A percentile compares a stretch with the other conserved stretches of the same genome.
phyloP scores from a whole-genome alignment of 2,888 invertebrate genomes.

The Protonemura montana region DNA sequence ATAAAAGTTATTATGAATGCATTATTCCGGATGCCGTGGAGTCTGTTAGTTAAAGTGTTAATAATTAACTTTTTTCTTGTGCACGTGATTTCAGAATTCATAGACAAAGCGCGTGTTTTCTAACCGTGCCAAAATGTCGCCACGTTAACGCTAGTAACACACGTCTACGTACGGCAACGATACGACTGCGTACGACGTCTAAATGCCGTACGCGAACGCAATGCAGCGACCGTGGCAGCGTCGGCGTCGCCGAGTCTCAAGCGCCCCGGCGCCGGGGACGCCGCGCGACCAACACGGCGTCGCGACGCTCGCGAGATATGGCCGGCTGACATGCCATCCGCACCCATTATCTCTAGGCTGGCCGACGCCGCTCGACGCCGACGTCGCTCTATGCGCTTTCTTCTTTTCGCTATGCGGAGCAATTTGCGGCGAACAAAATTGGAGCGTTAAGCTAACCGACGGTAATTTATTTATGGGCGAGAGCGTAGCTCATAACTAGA shows the following conservation, averaged over 20 bases:
- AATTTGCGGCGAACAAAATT: not conserved
- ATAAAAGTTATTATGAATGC: too few species aligned
- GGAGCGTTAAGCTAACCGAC: not conserved
- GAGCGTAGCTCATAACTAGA: not conserved
- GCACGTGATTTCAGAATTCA: not conserved
- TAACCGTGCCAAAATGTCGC: not conserved
- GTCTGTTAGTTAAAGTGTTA: too few species aligned
- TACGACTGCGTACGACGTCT: not conserved
- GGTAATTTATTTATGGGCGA: not conserved
- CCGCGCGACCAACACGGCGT: not conserved
- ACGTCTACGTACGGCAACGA: too few species aligned
- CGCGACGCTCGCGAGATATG: not conserved
- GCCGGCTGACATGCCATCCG: not conserved
- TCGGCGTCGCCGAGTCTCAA: not conserved
- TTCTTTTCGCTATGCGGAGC: not conserved
- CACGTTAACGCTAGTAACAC: not conserved
- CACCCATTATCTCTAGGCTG: not conserved
- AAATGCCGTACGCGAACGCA: not conserved
- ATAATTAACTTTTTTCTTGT: too few species aligned
- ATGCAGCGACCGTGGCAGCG: not conserved
- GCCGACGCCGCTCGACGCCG: not conserved
- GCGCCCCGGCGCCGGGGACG: constrained; percentile 21
- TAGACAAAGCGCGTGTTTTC: not conserved
- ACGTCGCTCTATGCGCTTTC: not conserved
- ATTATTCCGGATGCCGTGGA: too few species aligned